Conservation (phyloP, 2,888 invertebrate species). For the Drosophila parthenogenetica region DNA sequence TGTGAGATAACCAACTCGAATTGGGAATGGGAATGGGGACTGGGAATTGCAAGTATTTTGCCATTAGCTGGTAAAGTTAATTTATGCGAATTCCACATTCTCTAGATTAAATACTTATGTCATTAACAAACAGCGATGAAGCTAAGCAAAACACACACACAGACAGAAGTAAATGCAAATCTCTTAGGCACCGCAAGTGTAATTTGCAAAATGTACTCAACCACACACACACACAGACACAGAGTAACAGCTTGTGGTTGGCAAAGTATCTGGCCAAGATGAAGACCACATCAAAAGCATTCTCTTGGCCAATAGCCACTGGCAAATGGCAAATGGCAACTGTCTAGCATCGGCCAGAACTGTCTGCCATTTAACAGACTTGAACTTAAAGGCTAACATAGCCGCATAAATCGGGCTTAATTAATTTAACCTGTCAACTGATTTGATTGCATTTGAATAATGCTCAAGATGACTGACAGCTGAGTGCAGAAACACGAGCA, state of each 20-base stretch:
- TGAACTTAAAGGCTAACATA: slow-evolving; percentile 4
- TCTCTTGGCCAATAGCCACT: slow-evolving; percentile 19
- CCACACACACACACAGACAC: slow-evolving; percentile 38
- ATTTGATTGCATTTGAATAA: slow-evolving; percentile 62
- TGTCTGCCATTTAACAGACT: neutral
- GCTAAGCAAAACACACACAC: slow-evolving; percentile 16
- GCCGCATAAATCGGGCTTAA: slow-evolving; percentile 68
- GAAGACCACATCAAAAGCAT: slow-evolving; percentile 69
- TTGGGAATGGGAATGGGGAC: neutral
- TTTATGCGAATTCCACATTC: slow-evolving; percentile 73
- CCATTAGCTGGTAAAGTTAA: slow-evolving; percentile 59
- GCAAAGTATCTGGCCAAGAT: slow-evolving; percentile 59
- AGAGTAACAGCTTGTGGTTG: slow-evolving; percentile 26
- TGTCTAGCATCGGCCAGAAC: slow-evolving; percentile 2
- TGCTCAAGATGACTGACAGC: slow-evolving; percentile 33
- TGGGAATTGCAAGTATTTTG: slow-evolving; percentile 21
- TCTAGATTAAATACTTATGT: slow-evolving; percentile 66
- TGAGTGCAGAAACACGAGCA: neutral
- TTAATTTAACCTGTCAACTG: slow-evolving; percentile 72
- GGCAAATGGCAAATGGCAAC: slow-evolving; percentile 11
- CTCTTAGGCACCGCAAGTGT: slow-evolving; percentile 64
- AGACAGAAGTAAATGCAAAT: slow-evolving; percentile 45
- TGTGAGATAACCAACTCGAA: slow-evolving; percentile 12
- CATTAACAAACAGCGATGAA: slow-evolving; percentile 63
- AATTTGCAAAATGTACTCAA: slow-evolving; percentile 69